Conservation (phyloP, 1,140 invertebrate species). For the Zophobas morio region DNA sequence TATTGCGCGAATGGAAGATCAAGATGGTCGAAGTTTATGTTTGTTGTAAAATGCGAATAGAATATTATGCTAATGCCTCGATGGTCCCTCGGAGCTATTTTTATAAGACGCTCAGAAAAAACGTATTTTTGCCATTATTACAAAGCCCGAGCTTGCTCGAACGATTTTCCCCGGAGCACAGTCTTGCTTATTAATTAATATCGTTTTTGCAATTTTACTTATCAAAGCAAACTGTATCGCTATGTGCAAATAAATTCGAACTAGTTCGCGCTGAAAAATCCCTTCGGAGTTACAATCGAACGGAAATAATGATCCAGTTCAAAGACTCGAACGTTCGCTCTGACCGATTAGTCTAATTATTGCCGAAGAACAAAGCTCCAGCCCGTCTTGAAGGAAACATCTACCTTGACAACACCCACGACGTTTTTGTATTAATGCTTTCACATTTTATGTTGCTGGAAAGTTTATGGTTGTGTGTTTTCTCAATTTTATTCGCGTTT, state of each 20-base stretch:
- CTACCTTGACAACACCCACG: slow-evolving; percentile 19
- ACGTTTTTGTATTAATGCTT: slow-evolving; percentile 44
- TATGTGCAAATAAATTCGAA: slow-evolving; percentile 8
- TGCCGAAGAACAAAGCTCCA: slow-evolving; percentile 18
- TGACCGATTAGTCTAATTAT: slow-evolving; percentile 50
- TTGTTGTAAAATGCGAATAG: slow-evolving; percentile 24
- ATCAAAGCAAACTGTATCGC: neutral
- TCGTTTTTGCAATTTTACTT: neutral
- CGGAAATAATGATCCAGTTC: slow-evolving; percentile 38
- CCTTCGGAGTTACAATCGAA: slow-evolving; percentile 16
- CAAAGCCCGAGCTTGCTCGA: neutral
- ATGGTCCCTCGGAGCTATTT: neutral
- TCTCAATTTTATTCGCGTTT: slow-evolving; percentile 45
- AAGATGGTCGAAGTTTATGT: slow-evolving; percentile 14
- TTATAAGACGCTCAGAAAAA: slow-evolving; percentile 16
- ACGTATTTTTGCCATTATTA: slow-evolving; percentile 17
- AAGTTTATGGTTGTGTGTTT: slow-evolving; percentile 41
- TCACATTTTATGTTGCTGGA: slow-evolving; percentile 37
- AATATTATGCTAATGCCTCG: slow-evolving; percentile 9
- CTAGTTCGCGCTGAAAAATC: neutral
- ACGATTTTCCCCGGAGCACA: neutral
- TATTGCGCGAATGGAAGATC: slow-evolving; percentile 15
- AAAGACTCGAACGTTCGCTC: slow-evolving; percentile 29
- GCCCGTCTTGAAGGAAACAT: neutral
- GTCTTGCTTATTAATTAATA: slow-evolving; percentile 1